phyloP scores from a whole-genome alignment of 2,797 vertebrate genomes.

The Micromesistius poutassou region DNA sequence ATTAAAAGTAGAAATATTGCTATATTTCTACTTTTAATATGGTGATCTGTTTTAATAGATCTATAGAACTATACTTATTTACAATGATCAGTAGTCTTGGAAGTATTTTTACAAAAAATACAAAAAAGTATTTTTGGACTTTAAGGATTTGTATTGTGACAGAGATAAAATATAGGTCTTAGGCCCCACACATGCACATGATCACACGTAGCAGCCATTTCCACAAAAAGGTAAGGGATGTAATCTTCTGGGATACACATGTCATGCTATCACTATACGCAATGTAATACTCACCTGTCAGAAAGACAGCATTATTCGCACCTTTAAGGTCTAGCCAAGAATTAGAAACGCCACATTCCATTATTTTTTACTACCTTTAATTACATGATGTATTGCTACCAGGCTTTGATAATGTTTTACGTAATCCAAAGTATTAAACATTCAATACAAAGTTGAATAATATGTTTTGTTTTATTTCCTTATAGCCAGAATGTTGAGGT shows the following conservation, averaged over 20 bases:
- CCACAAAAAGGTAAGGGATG: background rate
- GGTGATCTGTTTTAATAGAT: too few relatives aligned
- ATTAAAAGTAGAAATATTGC: background rate
- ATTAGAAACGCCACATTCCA: background rate
- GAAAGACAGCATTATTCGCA: background rate
- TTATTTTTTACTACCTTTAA: background rate
- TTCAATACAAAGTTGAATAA: background rate
- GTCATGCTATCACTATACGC: background rate
- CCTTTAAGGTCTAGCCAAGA: background rate
- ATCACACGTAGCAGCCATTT: background rate
- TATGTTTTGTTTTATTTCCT: background rate
- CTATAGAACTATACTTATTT: conserved; percentile 6
- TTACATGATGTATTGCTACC: background rate
- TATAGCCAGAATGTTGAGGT: background rate
- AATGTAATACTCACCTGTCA: background rate
- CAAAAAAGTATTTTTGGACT: background rate
- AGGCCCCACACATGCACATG: background rate
- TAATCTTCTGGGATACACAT: background rate
- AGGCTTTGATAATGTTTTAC: background rate
- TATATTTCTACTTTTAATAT: too few relatives aligned
- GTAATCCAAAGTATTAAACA: background rate
- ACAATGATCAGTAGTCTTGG: conserved; percentile 1
- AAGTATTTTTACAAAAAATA: too few relatives aligned
- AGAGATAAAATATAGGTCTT: background rate
- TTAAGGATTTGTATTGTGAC: background rate